Base-by-base conservation (phyloP, 1,140 invertebrate genomes). In the Pinna nobilis region DNA sequence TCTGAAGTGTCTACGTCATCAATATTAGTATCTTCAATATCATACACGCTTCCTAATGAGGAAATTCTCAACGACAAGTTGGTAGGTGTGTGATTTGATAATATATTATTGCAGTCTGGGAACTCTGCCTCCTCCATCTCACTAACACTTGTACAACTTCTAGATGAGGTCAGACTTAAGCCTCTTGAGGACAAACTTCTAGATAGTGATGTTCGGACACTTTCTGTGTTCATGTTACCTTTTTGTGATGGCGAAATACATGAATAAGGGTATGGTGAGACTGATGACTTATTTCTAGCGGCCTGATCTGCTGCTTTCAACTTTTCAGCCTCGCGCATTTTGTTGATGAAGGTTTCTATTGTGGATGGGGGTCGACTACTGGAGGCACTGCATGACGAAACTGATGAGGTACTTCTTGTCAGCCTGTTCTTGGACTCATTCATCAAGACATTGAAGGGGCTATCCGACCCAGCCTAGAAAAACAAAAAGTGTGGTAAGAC, bases 301-400 rank as follows among this genome's bases (percentile, higher is more conserved):
- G 28, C 53, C 30, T 15, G 30, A 32, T 57, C 73, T 5, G 49
- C 67, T 23, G 57, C 67, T 32, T 70, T 69, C 2, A 70, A 18
- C 57, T 69, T 72, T 30, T 73, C 70, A 51, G 69, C 75, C 25
- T 77, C 66, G 33, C 69, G 55, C 70, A 77, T 72, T 32, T 72
- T 72, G 11, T 41, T 35, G n/a, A 72, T 28, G 41, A 77, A 59
- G 15, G 75, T 51, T 33, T 77, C 59, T 35, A 73, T 72, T 1
- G 75, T 72, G 7, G 50, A 50, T 37, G 66, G 28, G 23, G 72
- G 64, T 32, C 55, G 20, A 32, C 65, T 71, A 44, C 47, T 51
- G 15, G 28, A 70, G 15, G 49, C 35, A 60, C 73, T 68, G 18
- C 50, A 47, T n/a, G 60, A 64, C 7, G 66, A 63, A 11, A 25